Evolutionary conservation across 2,113 vertebrate genomes (phyloP), one percentile per base, ranked within the genome.

Genomic region (Urocynchramus pylzowi): DNA sequence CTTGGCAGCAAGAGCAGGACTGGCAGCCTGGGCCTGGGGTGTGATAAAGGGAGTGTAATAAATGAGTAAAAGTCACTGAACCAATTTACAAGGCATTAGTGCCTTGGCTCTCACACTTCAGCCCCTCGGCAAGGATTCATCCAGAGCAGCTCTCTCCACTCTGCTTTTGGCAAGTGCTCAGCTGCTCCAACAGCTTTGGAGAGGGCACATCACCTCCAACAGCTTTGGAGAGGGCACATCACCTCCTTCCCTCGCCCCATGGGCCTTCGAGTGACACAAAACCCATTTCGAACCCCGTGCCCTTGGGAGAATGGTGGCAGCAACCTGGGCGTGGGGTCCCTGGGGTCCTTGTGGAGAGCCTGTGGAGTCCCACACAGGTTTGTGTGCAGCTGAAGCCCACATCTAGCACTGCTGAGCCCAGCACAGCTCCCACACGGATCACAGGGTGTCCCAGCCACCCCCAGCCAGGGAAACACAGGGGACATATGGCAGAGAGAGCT

Each of bases 31-130:
- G 60, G 92, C 85, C 79, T 78, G 64, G 68, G 73, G 19, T 64
- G 26, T 71, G 52, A 78, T 90, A 90, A 93, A 96, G 80, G 82
- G 56, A 90, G 26, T 5, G 76, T 68, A 92, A 93, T 56, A 94
- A 96, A 96, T 96, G 88, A 95, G 65, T 84, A 90, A 95, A 92
- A 96, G 88, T 90, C 96, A 96, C 88, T 92, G 93, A 96, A 88
- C 79, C 96, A 89, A 90, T 97, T 94, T 96, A 91, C 56, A 81
- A 95, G 85, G 95, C 95, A 93, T 95, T 93, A 92, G 92, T 81
- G 92, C 85, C 33, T 68, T 95, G 96, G 93, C 95, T 90, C 47
- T 64, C 63, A 56, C 61, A 74, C 85, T 89, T 30, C 82, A 84
- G 20, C 56, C 90, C 94, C 68, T 77, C 71, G 86, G 79, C 95